Evolutionary conservation across 64 coral and sea anemone species (phyloP).

Genomic region (Dendronephthya gigantea): DNA sequence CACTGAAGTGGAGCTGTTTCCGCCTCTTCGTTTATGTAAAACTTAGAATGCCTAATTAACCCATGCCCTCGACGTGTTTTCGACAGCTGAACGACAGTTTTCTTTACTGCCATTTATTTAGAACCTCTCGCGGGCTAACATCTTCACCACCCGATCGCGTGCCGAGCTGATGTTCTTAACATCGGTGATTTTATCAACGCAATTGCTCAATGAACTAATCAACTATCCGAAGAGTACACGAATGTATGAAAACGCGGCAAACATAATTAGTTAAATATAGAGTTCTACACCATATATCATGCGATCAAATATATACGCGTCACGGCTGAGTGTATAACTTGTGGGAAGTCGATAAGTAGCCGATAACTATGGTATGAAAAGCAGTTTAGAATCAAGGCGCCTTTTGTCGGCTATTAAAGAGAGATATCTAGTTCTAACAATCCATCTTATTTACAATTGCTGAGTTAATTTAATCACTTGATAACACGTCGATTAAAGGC

Average conservation of each 20-base stretch:
- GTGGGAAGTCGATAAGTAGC: not conserved
- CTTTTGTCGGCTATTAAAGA: not conserved
- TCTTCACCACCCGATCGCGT: too few relatives aligned
- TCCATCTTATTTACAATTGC: not conserved
- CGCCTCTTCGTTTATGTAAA: too few relatives aligned
- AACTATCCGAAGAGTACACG: too few relatives aligned
- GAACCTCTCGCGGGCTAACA: too few relatives aligned
- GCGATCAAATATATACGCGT: not conserved
- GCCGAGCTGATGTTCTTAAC: too few relatives aligned
- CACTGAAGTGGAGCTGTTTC: too few relatives aligned
- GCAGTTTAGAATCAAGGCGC: not conserved
- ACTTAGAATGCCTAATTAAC: too few relatives aligned
- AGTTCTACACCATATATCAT: not conserved
- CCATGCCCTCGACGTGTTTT: too few relatives aligned
- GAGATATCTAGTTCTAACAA: not conserved
- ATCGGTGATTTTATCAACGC: too few relatives aligned
- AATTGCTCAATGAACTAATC: too few relatives aligned
- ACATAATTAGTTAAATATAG: not conserved
- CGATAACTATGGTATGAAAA: not conserved
- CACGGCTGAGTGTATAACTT: not conserved
- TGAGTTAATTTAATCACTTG: not conserved
- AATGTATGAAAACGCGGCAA: not conserved
- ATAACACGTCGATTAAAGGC: not conserved
- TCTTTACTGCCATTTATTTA: too few relatives aligned
- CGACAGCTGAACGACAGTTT: too few relatives aligned